phyloP scores from a whole-genome alignment of 2,797 vertebrate species.

The Rhyacichthys aspro region DNA sequence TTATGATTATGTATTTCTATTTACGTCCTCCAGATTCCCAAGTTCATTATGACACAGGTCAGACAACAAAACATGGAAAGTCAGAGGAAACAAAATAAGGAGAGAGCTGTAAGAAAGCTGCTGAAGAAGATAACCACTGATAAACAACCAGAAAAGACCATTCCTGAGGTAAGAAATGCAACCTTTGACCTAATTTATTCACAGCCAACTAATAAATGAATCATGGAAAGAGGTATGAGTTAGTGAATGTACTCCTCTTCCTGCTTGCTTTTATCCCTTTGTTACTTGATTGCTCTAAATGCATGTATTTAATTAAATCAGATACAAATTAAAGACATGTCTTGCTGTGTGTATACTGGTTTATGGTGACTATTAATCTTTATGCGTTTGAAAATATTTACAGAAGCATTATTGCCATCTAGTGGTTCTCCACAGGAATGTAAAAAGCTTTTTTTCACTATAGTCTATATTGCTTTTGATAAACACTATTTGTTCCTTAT shows the following conservation, averaged over 20 bases:
- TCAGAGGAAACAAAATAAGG: constrained; percentile 87
- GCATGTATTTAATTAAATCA: too few relatives aligned
- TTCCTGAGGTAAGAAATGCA: constrained; percentile 80
- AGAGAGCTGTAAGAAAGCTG: constrained; percentile 89
- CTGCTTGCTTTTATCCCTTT: too few relatives aligned
- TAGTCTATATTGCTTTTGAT: not conserved
- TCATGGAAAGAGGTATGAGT: too few relatives aligned
- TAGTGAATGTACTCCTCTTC: too few relatives aligned
- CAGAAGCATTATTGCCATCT: constrained; percentile 15
- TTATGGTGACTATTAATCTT: too few relatives aligned
- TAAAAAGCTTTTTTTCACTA: not conserved
- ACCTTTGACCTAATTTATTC: not conserved
- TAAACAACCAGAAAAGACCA: constrained; percentile 82
- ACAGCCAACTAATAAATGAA: not conserved
- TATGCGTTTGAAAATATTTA: too few relatives aligned
- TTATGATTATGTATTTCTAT: not conserved
- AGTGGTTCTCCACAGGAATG: not conserved
- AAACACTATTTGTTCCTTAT: too few relatives aligned
- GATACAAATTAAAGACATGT: too few relatives aligned
- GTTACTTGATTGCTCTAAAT: too few relatives aligned
- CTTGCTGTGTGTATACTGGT: too few relatives aligned
- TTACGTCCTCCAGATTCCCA: constrained; percentile 85
- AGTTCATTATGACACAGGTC: constrained; percentile 95
- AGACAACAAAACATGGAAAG: constrained; percentile 90
- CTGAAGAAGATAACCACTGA: constrained; percentile 95